These are phyloP conservation scores for Corydoras maculifer DNA, from an alignment of 2,113 vertebrate genomes.

Conservation along the genomic window DNA sequence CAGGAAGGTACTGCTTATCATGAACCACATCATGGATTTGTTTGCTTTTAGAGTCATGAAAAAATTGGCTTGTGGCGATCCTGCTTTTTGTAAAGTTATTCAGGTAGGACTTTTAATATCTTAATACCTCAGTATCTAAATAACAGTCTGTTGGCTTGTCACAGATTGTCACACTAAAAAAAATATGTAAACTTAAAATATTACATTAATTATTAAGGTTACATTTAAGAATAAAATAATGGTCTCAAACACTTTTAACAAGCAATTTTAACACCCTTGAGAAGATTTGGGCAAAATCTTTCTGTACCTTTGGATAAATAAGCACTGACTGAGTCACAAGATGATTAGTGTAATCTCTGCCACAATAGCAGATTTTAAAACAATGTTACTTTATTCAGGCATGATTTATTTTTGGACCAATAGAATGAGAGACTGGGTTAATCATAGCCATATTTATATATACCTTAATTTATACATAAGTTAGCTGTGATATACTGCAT, in stretches of 20 bases:
- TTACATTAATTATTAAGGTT: too few species aligned
- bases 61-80: too few species aligned
- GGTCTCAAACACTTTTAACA: too few species aligned
- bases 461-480: neutral
- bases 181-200: too few species aligned
- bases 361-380: constrained; percentile 1
- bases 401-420: neutral
- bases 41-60: neutral
- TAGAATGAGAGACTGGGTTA: neutral
- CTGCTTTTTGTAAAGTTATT: too few species aligned
- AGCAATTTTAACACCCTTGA: too few species aligned
- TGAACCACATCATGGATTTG: constrained; percentile 1
- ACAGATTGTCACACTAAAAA: too few species aligned
- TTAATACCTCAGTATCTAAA: too few species aligned
- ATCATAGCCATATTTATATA: neutral
- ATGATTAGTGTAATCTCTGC: neutral
- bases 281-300: neutral
- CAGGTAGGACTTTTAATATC: too few species aligned
- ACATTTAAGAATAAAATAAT: too few species aligned
- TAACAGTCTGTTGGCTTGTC: too few species aligned
- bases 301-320: neutral
- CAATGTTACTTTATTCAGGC: neutral
- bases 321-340: neutral
- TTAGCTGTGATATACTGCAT: too few species aligned
- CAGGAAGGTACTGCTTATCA: constrained; percentile 29